A percentile compares a stretch with the other conserved stretches of the same genome.
These are phyloP conservation scores for Rhagoletis zephyria DNA, from an alignment of 1,140 invertebrate species.

Conservation along the genomic window DNA sequence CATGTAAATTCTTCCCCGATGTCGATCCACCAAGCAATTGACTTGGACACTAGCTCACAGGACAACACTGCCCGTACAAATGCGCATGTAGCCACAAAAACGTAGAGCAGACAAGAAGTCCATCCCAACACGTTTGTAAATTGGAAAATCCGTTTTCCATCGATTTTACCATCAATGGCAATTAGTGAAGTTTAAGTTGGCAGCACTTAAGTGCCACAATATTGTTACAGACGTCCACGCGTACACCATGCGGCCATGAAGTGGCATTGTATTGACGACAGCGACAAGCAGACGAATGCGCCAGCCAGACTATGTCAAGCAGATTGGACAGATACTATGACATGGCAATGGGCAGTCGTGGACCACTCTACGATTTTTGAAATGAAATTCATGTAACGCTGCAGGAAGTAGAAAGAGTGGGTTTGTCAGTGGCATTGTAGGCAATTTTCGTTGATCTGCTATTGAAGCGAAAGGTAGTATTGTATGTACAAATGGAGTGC, in stretches of 20 bases:
- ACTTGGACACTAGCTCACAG: no score
- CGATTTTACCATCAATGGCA: constrained; percentile 50
- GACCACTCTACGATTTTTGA: not conserved
- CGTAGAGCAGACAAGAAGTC: no score
- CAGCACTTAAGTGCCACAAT: constrained; percentile 24
- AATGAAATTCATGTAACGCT: not conserved
- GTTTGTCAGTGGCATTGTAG: not conserved
- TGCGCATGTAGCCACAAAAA: not conserved
- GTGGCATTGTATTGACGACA: not conserved
- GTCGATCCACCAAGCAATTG: no score
- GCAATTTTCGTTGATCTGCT: not conserved
- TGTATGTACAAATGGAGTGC: not conserved
- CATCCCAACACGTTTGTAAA: not conserved
- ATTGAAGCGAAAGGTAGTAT: not conserved
- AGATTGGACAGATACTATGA: constrained; percentile 32
- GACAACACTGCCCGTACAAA: no score
- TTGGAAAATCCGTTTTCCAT: constrained; percentile 43
- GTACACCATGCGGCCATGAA: not conserved
- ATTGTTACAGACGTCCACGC: not conserved
- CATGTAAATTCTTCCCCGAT: no score
- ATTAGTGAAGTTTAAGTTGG: constrained; percentile 47
- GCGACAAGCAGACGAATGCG: constrained; percentile 2
- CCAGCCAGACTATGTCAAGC: not conserved
- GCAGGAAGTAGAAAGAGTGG: no score
- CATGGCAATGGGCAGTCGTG: not conserved